Evolutionary conservation across 2,888 invertebrate genomes (phyloP).

Genomic region (Orthosia cruda): DNA sequence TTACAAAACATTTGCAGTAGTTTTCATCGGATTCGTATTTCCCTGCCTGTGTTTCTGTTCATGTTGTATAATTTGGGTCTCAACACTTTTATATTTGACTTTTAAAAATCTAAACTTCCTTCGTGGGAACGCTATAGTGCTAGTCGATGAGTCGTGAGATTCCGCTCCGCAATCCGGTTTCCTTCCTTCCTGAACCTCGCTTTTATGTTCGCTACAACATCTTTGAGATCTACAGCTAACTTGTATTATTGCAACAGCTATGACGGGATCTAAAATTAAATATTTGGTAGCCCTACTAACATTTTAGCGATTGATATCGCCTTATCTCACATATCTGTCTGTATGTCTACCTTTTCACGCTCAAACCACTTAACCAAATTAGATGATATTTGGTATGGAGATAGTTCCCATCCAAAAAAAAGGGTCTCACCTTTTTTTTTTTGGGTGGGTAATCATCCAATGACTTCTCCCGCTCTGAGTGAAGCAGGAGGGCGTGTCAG

Average conservation of each 20-base stretch:
- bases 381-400: too few relatives aligned
- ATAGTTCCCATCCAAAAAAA: too few relatives aligned
- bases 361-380: too few relatives aligned
- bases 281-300: too few relatives aligned
- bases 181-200: constrained; percentile 23
- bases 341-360: too few relatives aligned
- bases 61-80: neutral
- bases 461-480: too few relatives aligned
- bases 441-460: too few relatives aligned
- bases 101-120: neutral
- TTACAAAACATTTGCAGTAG: neutral
- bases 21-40: neutral
- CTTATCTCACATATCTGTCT: too few relatives aligned
- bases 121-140: constrained; percentile 16
- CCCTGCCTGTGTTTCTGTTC: neutral
- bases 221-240: neutral
- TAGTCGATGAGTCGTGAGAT: constrained; percentile 32
- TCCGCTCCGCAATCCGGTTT: constrained; percentile 26
- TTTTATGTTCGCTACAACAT: neutral
- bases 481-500: too few relatives aligned
- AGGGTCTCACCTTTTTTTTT: too few relatives aligned
- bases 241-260: neutral
- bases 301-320: too few relatives aligned
- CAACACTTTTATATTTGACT: neutral
- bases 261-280: too few relatives aligned